These are phyloP conservation scores for Carollia perspicillata DNA, from an alignment of 2,113 vertebrate species.

Conservation along the genomic window DNA sequence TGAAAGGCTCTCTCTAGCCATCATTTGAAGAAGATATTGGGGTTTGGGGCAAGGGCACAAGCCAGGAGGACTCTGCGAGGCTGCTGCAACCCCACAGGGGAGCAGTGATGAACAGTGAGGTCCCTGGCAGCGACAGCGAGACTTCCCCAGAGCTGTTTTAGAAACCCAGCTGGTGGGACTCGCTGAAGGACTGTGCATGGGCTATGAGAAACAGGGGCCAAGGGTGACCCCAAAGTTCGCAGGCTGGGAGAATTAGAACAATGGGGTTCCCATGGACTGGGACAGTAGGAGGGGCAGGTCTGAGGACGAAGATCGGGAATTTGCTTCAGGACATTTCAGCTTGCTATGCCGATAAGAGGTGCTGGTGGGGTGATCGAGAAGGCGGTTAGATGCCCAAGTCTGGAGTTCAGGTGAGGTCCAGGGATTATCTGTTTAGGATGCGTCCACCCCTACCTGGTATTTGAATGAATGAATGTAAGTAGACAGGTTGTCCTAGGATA, in stretches of 20 bases:
- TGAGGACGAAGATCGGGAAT: background rate
- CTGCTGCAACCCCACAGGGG: background rate
- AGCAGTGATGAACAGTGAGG: background rate
- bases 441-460: background rate
- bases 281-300: background rate
- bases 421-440: background rate
- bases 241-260: background rate
- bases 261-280: background rate
- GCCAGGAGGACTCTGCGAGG: background rate
- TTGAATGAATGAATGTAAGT: background rate
- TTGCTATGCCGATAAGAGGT: background rate
- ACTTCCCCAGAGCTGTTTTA: background rate
- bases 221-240: background rate
- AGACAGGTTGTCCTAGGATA: background rate
- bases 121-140: background rate
- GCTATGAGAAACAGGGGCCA: background rate
- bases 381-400: background rate
- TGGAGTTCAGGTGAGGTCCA: background rate
- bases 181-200: background rate
- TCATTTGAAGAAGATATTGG: background rate
- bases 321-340: background rate
- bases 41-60: background rate
- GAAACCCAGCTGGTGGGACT: background rate
- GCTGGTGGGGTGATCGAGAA: background rate
- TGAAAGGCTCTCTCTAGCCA: background rate